Evolutionary conservation across 2,797 vertebrate genomes (phyloP).

Genomic region (Chaunax sp.): DNA sequence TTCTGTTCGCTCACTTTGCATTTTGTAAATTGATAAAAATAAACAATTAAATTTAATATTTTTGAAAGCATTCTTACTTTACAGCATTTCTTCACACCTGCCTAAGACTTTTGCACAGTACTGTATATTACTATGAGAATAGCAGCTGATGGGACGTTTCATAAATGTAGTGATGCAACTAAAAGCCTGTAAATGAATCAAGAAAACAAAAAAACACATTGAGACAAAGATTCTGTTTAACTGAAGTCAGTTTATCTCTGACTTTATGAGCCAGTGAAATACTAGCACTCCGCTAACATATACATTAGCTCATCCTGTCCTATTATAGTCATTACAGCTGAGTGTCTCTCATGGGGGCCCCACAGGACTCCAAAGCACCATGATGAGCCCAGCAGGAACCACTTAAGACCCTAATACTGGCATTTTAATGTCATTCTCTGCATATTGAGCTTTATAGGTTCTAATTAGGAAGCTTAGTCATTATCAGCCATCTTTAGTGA

Average conservation of each 20-base stretch:
- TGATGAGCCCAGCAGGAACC: conserved; percentile 35
- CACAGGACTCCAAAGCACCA: conserved; percentile 19
- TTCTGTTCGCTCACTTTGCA: no score
- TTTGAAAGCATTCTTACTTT: no score
- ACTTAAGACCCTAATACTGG: conserved; percentile 11
- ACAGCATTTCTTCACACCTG: no score
- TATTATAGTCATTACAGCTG: conserved; percentile 1
- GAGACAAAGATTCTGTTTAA: no score
- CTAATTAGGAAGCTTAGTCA: conserved; percentile 48
- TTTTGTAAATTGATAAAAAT: no score
- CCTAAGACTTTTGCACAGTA: no score
- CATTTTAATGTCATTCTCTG: conserved; percentile 7
- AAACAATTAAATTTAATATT: no score
- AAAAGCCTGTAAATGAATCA: background rate
- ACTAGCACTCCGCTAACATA: background rate
- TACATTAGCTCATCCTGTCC: background rate
- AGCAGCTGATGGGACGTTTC: no score
- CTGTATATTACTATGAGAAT: no score
- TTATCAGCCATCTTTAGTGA: conserved; percentile 24
- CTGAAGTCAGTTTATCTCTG: background rate
- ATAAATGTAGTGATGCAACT: no score
- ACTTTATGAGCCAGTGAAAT: background rate
- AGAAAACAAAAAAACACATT: background rate
- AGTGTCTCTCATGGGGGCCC: background rate
- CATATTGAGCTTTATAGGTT: conserved; percentile 26